Conservation (phyloP, 2,888 invertebrate genomes). For the Nudaria mundana region DNA sequence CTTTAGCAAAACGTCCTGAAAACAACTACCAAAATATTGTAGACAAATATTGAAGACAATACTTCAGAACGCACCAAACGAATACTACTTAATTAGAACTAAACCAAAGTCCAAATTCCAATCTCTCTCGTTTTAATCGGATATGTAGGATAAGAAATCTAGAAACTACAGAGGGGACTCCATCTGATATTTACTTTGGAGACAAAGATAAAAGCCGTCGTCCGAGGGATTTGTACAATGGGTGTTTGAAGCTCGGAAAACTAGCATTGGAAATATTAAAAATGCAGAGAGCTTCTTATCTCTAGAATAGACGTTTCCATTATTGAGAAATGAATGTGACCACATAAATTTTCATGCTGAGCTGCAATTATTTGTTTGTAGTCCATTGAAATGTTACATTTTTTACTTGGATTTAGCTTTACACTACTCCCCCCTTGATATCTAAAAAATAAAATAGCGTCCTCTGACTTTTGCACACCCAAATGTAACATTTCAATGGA, state of each 20-base stretch:
- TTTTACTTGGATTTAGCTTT: not conserved
- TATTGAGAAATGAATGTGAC: conserved; percentile 9
- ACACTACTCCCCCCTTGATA: not conserved
- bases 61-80: too few relatives aligned
- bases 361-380: not conserved
- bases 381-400: not conserved
- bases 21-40: too few relatives aligned
- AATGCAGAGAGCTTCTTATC: conserved; percentile 30
- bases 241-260: conserved; percentile 44
- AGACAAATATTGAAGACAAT: too few relatives aligned
- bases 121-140: too few relatives aligned
- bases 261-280: conserved; percentile 42
- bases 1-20: too few relatives aligned
- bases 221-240: conserved; percentile 50
- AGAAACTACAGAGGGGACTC: too few relatives aligned
- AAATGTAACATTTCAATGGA: too few relatives aligned
- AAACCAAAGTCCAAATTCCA: too few relatives aligned
- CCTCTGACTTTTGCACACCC: too few relatives aligned
- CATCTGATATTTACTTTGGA: conserved; percentile 50
- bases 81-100: too few relatives aligned
- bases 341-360: not conserved
- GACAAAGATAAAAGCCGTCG: conserved; percentile 57
- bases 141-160: too few relatives aligned
- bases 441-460: not conserved
- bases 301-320: conserved; percentile 14